Percentiles rank a stretch among this genome's conserved stretches.
phyloP scores from a whole-genome alignment of 2,888 invertebrate species.

The Capitulum mitella region DNA sequence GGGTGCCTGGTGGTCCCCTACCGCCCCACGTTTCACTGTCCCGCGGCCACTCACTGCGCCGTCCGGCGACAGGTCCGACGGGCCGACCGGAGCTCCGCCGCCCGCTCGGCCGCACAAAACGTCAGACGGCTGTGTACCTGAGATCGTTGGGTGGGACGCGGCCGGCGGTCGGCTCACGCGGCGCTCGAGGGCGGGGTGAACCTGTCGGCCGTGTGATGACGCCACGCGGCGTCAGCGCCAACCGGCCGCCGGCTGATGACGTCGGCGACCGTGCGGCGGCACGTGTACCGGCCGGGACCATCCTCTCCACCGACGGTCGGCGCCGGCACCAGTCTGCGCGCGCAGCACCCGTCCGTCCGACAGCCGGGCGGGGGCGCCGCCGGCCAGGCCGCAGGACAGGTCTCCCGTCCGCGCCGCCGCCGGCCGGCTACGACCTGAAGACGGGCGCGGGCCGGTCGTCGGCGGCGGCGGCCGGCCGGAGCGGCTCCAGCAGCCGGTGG shows the following conservation, averaged over 20 bases:
- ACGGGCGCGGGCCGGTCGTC: constrained; percentile 79
- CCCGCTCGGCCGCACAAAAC: not conserved
- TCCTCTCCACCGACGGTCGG: too few relatives aligned
- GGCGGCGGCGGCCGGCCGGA: constrained; percentile 67
- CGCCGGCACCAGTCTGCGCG: too few relatives aligned
- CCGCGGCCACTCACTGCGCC: too few relatives aligned
- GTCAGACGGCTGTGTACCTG: not conserved
- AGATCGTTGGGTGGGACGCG: not conserved
- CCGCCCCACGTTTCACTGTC: too few relatives aligned
- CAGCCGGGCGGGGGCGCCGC: not conserved
- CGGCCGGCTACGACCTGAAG: not conserved
- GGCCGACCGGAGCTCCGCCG: not conserved
- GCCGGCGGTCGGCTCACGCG: too few relatives aligned
- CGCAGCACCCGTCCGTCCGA: not conserved
- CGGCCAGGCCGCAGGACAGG: too few relatives aligned
- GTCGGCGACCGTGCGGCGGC: too few relatives aligned
- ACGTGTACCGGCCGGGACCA: too few relatives aligned
- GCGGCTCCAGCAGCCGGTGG: constrained; percentile 82
- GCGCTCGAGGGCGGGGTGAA: too few relatives aligned
- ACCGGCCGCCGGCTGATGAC: not conserved
- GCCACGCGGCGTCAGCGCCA: too few relatives aligned
- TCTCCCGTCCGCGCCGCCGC: too few relatives aligned
- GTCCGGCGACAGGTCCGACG: not conserved
- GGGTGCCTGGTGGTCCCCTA: not conserved
- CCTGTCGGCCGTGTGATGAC: too few relatives aligned